Percentiles rank a stretch among this genome's conserved stretches.
Evolutionary conservation across 1,140 invertebrate species (phyloP).

Genomic region (Drosophila trapezifrons): DNA sequence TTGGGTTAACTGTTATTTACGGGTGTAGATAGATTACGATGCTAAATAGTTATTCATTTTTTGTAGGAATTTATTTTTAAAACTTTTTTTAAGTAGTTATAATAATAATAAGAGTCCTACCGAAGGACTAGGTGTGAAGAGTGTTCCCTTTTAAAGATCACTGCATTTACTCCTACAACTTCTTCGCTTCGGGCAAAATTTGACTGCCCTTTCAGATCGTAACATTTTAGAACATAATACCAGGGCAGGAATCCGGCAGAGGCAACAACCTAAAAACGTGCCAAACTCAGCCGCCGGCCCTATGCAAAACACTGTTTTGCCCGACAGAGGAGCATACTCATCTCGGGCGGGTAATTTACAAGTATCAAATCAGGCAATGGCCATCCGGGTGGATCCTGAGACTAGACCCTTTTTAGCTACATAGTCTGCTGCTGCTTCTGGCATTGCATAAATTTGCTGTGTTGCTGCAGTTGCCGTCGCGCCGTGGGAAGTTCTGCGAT

Average conservation of each 20-base stretch:
- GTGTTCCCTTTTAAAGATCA: neutral
- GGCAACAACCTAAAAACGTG: conserved; percentile 40
- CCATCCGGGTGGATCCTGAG: neutral
- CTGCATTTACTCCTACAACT: neutral
- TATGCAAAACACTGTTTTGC: conserved; percentile 22
- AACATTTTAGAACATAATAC: conserved; percentile 39
- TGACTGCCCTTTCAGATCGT: conserved; percentile 23
- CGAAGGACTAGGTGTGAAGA: too few species aligned
- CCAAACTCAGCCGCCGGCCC: conserved; percentile 18
- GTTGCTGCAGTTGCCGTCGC: conserved; percentile 42
- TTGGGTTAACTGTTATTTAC: neutral
- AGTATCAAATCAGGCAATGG: conserved; percentile 37
- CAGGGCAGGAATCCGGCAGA: conserved; percentile 3
- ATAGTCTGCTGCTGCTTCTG: conserved; percentile 35
- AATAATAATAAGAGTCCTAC: too few species aligned
- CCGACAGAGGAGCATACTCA: conserved; percentile 23
- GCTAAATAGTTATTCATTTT: too few species aligned
- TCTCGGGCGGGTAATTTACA: conserved; percentile 33
- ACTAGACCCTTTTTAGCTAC: conserved; percentile 7
- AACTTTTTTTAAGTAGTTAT: too few species aligned
- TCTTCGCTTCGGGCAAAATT: neutral
- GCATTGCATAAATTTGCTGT: conserved; percentile 68
- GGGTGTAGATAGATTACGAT: neutral
- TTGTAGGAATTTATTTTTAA: neutral
- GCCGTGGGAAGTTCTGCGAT: conserved; percentile 73